Conservation (phyloP, 2,113 vertebrate species). For the Caracal caracal region DNA sequence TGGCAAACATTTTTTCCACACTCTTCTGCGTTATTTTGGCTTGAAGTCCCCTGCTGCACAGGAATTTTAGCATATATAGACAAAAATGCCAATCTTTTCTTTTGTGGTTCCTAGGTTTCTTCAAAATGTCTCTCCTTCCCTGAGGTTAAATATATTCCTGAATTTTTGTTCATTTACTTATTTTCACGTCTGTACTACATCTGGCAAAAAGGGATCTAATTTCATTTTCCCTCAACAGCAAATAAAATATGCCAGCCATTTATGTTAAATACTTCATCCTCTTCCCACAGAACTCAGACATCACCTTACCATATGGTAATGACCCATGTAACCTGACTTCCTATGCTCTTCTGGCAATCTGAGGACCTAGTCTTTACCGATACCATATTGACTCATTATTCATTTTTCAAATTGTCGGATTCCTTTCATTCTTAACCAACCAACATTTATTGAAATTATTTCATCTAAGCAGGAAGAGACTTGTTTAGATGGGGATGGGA, state of each 20-base stretch:
- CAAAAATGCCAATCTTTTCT: neutral
- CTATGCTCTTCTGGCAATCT: neutral
- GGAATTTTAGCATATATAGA: neutral
- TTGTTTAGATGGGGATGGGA: neutral
- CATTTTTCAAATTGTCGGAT: neutral
- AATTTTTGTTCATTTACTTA: slow-evolving; percentile 29
- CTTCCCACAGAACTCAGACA: neutral
- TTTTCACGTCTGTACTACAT: neutral
- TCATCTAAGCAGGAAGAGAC: neutral
- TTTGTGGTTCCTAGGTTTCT: neutral
- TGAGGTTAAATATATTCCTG: neutral
- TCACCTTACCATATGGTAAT: neutral
- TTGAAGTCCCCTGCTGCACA: neutral
- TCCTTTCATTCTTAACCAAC: neutral
- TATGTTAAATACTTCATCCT: neutral
- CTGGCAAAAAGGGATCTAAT: slow-evolving; percentile 4
- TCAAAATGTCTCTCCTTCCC: neutral
- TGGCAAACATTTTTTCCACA: neutral
- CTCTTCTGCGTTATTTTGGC: neutral
- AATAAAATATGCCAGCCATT: neutral
- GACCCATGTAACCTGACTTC: neutral
- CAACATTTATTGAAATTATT: neutral
- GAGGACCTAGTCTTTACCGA: neutral
- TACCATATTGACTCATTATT: neutral
- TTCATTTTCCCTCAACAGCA: slow-evolving; percentile 2